Conservation (phyloP, 2,113 vertebrate species). For the Scomber colias region DNA sequence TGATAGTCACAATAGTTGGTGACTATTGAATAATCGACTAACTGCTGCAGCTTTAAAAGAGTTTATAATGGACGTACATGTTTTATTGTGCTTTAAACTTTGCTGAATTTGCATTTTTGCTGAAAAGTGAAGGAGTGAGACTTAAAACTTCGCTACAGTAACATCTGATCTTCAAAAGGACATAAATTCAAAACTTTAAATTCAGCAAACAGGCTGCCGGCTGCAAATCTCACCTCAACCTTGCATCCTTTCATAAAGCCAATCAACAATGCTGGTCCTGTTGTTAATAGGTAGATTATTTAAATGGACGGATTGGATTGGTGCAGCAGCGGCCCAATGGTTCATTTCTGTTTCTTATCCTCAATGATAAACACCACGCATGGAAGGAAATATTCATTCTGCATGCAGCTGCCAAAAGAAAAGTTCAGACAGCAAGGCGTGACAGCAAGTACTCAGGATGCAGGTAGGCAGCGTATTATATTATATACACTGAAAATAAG, state of each 20-base stretch:
- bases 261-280: background rate
- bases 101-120: too few relatives aligned
- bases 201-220: too few relatives aligned
- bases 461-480: background rate
- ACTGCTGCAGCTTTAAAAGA: too few relatives aligned
- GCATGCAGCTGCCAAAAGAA: background rate
- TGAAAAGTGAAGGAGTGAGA: too few relatives aligned
- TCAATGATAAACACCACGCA: background rate
- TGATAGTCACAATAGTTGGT: too few relatives aligned
- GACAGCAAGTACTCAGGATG: constrained; percentile 1
- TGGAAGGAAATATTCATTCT: background rate
- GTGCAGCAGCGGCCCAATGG: background rate
- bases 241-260: background rate
- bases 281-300: background rate
- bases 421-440: background rate
- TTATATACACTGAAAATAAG: background rate
- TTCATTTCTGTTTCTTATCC: background rate
- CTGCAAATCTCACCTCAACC: too few relatives aligned
- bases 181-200: too few relatives aligned
- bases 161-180: too few relatives aligned
- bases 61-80: too few relatives aligned
- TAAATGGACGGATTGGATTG: background rate
- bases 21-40: too few relatives aligned
- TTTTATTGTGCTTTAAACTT: too few relatives aligned
- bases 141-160: too few relatives aligned